Base-by-base conservation (phyloP, 2,797 vertebrate species). In the Anguilla marmorata region DNA sequence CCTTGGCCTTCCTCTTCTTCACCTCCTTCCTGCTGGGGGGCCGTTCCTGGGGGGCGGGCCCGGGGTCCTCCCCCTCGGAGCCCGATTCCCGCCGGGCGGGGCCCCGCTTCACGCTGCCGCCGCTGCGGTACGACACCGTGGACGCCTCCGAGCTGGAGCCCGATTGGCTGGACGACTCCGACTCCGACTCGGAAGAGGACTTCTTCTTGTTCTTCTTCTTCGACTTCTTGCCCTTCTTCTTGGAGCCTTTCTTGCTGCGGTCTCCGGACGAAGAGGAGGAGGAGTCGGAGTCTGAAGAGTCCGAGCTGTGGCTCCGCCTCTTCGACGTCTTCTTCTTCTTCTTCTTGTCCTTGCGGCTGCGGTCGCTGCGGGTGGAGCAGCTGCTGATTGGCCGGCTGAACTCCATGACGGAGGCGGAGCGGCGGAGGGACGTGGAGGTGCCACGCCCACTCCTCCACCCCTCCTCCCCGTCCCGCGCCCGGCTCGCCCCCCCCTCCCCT, bases 111-210 rank as follows among this genome's bases (percentile, higher is more conserved):
- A 99, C 92, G 0, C 98, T 99, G 89, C 95, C 97, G 54, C 96
- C 96, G 93, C 98, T 99, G 30, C 97, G 97, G 92, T 97, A 97
- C 0, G 98, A 99, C 90, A 97, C 90, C 0, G 96, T 96, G 0
- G 98, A 99, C 87, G 91, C 91, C 0, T 93, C 91, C 0, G 96
- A 96, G 63, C 63, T 27, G 41, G 79, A 82, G 5, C 33, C n/a
- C 8, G 72, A 74, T 16, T 37, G 8, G 0, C 93, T 93, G 0
- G 95, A 93, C 0, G 94, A 97, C 1, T 96, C 96, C 0, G 94
- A 97, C 1, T 96, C 96, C 0, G 95, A 97, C 0, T 95, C 95
- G 2, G 95, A 94, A 0, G 97, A 95, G 0, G 96, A 95, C 76
- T 94, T 94, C 52, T 96, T 98, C 90, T 95, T 96, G 48, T 97